Percentiles rank a stretch among this genome's conserved stretches.
phyloP scores from a whole-genome alignment of 2,797 vertebrate genomes.

The Bovichtus diacanthus region DNA sequence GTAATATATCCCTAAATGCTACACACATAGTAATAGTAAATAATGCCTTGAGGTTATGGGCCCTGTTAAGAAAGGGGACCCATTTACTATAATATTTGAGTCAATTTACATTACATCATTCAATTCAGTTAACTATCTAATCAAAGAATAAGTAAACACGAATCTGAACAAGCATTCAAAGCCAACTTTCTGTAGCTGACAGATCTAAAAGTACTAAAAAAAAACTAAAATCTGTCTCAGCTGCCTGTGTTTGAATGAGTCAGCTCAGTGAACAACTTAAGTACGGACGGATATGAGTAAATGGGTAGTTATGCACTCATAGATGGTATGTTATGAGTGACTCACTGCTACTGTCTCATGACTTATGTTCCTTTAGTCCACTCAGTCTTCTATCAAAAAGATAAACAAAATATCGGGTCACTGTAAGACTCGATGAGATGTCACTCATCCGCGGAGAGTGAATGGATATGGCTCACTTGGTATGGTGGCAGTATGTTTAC shows the following conservation, averaged over 20 bases:
- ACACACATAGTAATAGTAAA: neutral
- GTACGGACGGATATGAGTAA: slow-evolving; percentile 48
- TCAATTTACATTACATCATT: neutral
- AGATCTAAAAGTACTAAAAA: too few relatives aligned
- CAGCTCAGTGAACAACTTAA: slow-evolving; percentile 26
- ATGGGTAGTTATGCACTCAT: slow-evolving; percentile 21
- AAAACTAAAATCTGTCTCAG: too few relatives aligned
- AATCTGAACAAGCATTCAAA: neutral
- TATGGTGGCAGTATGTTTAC: slow-evolving; percentile 63
- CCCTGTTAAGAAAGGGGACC: neutral
- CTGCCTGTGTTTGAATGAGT: slow-evolving; percentile 42
- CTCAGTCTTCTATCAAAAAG: slow-evolving; percentile 20
- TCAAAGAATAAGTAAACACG: neutral
- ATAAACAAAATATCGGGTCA: slow-evolving; percentile 24
- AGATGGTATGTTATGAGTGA: slow-evolving; percentile 48
- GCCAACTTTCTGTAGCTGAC: neutral
- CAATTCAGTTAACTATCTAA: neutral
- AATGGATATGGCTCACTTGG: slow-evolving; percentile 1
- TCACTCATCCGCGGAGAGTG: slow-evolving; percentile 22
- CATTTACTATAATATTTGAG: neutral
- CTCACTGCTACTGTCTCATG: slow-evolving; percentile 50
- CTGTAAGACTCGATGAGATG: slow-evolving; percentile 19
- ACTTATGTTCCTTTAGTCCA: slow-evolving; percentile 38
- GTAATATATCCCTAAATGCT: neutral
- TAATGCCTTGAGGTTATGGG: neutral